A percentile compares a stretch with the other conserved stretches of the same genome.
phyloP scores from a whole-genome alignment of 2,797 vertebrate genomes.

The Sebastes diaconus region DNA sequence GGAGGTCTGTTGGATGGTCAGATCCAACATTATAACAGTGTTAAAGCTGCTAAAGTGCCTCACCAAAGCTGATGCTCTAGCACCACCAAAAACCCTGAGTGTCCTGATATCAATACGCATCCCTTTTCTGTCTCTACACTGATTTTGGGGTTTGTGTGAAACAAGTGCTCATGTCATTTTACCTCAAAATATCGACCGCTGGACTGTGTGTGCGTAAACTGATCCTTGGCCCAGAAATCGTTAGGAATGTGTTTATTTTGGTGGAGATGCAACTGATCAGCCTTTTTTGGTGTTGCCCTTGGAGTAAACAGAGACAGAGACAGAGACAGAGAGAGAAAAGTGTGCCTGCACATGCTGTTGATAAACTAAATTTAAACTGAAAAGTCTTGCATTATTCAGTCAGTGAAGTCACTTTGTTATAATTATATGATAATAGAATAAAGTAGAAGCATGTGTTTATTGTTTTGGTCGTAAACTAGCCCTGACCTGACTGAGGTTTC shows the following conservation, averaged over 20 bases:
- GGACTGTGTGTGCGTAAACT: constrained; percentile 65
- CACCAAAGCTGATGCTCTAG: neutral
- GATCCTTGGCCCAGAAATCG: constrained; percentile 75
- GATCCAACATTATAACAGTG: neutral
- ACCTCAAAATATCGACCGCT: constrained; percentile 79
- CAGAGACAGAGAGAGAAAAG: neutral
- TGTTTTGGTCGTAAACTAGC: constrained; percentile 32
- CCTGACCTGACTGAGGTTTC: constrained; percentile 79
- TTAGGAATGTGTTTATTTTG: constrained; percentile 79
- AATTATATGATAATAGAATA: neutral
- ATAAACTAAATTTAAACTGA: constrained; percentile 19
- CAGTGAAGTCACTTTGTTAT: neutral
- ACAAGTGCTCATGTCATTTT: constrained; percentile 74
- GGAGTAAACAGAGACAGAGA: constrained; percentile 47
- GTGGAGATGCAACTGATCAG: constrained; percentile 66
- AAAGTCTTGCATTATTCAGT: constrained; percentile 10
- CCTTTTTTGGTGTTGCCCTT: constrained; percentile 44
- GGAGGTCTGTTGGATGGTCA: neutral
- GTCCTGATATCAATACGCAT: constrained; percentile 36
- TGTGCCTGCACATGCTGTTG: constrained; percentile 8
- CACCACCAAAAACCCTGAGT: neutral
- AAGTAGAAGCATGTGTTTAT: constrained; percentile 15
- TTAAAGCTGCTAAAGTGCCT: neutral
- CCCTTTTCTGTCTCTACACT: constrained; percentile 39
- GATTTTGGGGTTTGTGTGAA: constrained; percentile 59